Evolutionary conservation across 2,888 invertebrate genomes (phyloP), one percentile per base, ranked within the genome.

Genomic region (Erebia palarica): DNA sequence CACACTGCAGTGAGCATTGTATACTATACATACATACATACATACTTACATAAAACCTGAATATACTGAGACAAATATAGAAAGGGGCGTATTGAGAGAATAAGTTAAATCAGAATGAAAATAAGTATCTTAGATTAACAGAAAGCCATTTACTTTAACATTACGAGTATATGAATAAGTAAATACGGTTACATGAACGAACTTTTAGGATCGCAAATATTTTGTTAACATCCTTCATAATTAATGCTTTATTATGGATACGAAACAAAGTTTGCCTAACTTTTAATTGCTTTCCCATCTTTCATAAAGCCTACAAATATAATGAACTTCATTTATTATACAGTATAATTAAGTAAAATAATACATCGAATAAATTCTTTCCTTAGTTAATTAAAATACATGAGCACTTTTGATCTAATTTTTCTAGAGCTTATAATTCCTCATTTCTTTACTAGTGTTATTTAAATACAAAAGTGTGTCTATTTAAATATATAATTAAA

Each of bases 201-300:
- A 68, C 67, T 68, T 67, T 68, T 59, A 68, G 61, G 68, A 68
- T 68, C 51, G 68, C 61, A 68, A 68, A 68, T 68, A 68, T 68
- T 68, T 68, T 68, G 61, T 61, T 68, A 68, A 68, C 61, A 61
- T 61, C 42, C 68, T 53, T 61, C 36, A 61, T 58, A 60, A 61
- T 68, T 61, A 61, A 51, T 51, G 60, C 60, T 68, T 61, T 68
- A 68, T 68, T 68, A 68, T 61, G 68, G 61, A 61, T 51, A 61
- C 51, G 36, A 49, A 68, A 42, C 51, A 59, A 67, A 67, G 27
- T 67, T 67, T 61, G 42, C 11, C 58, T 51, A 68, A 68, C 60
- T 68, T 68, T 68, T 68, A 68, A 68, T 68, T 60, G 68, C 51
- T 68, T 61, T 61, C 49, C 47, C 61, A 51, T 53, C 49, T 68